Base-by-base conservation (phyloP, 2,797 vertebrate genomes). In the Alosa sapidissima region DNA sequence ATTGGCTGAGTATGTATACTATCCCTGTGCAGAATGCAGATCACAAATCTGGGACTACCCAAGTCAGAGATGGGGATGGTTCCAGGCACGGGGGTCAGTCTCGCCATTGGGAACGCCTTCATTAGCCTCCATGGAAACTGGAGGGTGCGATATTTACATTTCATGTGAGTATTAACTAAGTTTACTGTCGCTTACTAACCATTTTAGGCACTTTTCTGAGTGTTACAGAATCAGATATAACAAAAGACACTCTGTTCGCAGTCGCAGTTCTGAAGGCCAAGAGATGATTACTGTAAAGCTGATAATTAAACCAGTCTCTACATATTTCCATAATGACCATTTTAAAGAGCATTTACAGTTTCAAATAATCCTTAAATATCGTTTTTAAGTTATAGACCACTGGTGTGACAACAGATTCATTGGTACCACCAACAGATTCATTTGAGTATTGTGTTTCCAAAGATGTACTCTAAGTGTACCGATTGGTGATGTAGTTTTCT, bases 121-220 rank as follows among this genome's bases (percentile, higher is more conserved):
- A 91, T 96, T 83, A 92, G 60, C 33, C 87, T 96, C 82, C 86
- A 85, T 1, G 96, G 95, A 84, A 91, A 92, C 83, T 96, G 95
- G 95, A 94, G 49, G 86, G 93, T 96, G 86, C 94, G 91, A 87
- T 95, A 92, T 88, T 83, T 92, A 4, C 41, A 21, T 81, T 11
- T 94, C 81, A 88, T 96, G 95, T 96, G 87, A 93, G 94, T 90
- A 75, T 47, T 19, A 65, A 65, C 24, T 28, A 28, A 24, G 24
- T 65, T 65, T 65, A 28, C 60, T 24, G 24, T 21, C 10, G 9
- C 24, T 65, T 28, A 65, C 19, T 6, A 60, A 60, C 6, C 33
- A 16, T 41, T 33, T 72, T 41, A 41, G 14, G 33, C 6, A 60
- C 55, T 60, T 60, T 21, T 21, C 55, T 60, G 41, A 41, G 4